Conservation (phyloP, 1,140 invertebrate genomes). For the Heliconius hermathena region DNA sequence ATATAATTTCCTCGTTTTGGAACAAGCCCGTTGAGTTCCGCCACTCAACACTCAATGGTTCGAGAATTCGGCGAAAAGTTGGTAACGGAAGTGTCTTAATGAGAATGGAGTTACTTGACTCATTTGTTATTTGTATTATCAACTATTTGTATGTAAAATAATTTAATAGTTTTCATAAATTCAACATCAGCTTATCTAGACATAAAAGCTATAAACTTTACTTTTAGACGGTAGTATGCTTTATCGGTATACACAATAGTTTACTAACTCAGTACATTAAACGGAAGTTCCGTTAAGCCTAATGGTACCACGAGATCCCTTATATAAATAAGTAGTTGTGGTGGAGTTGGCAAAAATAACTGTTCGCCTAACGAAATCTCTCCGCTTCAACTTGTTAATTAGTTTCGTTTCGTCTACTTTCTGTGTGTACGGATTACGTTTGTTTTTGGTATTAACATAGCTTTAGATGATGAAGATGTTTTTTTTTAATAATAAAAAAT, state of each 20-base stretch:
- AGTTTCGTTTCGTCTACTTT: constrained; percentile 53
- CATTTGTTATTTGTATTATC: not conserved
- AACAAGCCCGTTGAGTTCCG: too few relatives aligned
- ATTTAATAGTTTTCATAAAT: not conserved
- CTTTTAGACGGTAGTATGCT: constrained; percentile 6
- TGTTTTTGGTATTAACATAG: constrained; percentile 13
- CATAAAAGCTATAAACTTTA: not conserved
- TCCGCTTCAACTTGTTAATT: constrained; percentile 53
- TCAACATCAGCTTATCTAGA: constrained; percentile 10
- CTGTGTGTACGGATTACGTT: constrained; percentile 39
- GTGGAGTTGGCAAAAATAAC: constrained; percentile 48
- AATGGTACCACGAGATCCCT: constrained; percentile 36
- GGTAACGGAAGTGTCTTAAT: too few relatives aligned
- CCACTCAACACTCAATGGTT: too few relatives aligned
- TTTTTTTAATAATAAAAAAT: not conserved
- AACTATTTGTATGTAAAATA: not conserved
- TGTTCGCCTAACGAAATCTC: constrained; percentile 49
- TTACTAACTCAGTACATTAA: constrained; percentile 28
- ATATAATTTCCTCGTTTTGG: too few relatives aligned
- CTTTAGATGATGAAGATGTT: not conserved
- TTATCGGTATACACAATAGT: constrained; percentile 13
- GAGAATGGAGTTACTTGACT: too few relatives aligned
- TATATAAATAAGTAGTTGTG: constrained; percentile 39
- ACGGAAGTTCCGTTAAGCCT: constrained; percentile 29
- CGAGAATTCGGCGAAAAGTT: too few relatives aligned